Evolutionary conservation across 2,888 invertebrate species (phyloP).

Genomic region (Punctoribates punctum): DNA sequence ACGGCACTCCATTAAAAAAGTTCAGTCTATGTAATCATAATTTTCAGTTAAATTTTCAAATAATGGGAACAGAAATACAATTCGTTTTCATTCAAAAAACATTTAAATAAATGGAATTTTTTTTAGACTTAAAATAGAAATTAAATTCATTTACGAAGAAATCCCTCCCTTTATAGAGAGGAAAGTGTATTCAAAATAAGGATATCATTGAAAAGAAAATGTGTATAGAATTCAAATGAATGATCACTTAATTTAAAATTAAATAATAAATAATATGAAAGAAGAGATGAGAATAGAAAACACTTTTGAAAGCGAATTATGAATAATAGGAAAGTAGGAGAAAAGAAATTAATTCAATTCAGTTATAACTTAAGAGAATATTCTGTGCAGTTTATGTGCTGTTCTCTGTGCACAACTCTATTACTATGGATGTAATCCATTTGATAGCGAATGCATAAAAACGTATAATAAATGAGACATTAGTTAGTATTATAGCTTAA

Average conservation of each 20-base stretch:
- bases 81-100: not conserved
- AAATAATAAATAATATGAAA: slow-evolving; percentile 5
- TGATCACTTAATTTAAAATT: slow-evolving; percentile 21
- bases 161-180: not conserved
- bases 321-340: too few relatives aligned
- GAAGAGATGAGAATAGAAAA: not conserved
- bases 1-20: not conserved
- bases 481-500: not conserved
- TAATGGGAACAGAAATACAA: not conserved
- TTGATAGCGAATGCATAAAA: not conserved
- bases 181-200: not conserved
- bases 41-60: too few relatives aligned
- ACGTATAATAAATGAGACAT: slow-evolving; percentile 17
- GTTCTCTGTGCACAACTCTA: too few relatives aligned
- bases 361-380: not conserved
- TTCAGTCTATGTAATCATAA: too few relatives aligned
- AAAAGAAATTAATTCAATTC: not conserved
- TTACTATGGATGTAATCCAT: not conserved
- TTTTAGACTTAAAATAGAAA: not conserved
- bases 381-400: not conserved
- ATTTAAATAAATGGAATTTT: not conserved
- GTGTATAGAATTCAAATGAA: not conserved
- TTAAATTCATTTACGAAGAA: not conserved
- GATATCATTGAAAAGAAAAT: not conserved
- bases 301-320: not conserved